These are phyloP conservation scores for Pogonognathellus flavescens DNA, from an alignment of 1,140 invertebrate species.

Conservation along the genomic window DNA sequence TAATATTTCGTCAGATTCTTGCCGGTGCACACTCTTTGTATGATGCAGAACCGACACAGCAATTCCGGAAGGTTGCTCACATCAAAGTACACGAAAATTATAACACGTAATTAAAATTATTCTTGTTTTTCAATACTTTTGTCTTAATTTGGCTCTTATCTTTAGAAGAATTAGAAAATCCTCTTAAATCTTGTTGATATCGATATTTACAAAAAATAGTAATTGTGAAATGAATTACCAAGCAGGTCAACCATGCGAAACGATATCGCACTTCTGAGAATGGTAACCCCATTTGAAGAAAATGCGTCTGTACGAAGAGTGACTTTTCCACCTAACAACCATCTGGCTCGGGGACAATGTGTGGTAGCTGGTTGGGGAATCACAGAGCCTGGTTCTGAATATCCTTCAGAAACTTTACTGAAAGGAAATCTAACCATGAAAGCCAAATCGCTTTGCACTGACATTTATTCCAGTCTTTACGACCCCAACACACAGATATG, in stretches of 20 bases:
- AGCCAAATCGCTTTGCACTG: neutral
- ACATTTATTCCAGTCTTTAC: neutral
- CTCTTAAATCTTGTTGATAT: too few relatives aligned
- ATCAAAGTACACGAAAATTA: neutral
- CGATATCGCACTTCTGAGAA: constrained; percentile 19
- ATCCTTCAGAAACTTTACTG: neutral
- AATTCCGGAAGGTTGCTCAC: neutral
- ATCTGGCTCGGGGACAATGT: neutral
- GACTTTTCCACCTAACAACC: neutral
- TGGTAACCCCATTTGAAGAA: neutral
- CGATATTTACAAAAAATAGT: neutral
- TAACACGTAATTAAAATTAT: neutral
- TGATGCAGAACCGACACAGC: neutral
- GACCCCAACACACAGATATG: constrained; percentile 15
- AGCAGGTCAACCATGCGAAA: neutral
- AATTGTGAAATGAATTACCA: neutral
- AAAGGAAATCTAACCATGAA: neutral
- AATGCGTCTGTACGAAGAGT: neutral
- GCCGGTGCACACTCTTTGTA: neutral
- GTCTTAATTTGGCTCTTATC: too few relatives aligned
- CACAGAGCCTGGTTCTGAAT: neutral
- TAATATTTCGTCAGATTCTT: neutral
- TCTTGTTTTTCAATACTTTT: neutral
- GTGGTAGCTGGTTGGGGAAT: constrained; percentile 14
- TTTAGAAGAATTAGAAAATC: too few relatives aligned